phyloP scores from a whole-genome alignment of 2,797 vertebrate species.

The Odontamblyopus lacepedii region DNA sequence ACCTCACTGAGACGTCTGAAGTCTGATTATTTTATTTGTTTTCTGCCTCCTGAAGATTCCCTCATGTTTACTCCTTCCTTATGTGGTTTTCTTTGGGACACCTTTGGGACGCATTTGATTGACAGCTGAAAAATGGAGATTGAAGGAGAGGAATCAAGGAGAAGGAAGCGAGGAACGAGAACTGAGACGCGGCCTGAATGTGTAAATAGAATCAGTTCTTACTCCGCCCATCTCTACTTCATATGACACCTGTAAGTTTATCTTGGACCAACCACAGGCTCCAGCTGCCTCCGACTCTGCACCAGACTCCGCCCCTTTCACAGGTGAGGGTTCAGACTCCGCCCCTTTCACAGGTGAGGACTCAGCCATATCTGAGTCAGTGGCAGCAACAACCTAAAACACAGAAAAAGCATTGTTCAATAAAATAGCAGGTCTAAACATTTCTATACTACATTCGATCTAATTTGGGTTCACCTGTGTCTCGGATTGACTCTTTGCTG shows the following conservation, averaged over 20 bases:
- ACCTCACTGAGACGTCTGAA: too few species aligned
- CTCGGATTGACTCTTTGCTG: constrained; percentile 40
- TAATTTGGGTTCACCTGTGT: neutral
- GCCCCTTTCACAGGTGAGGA: neutral
- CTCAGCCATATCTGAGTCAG: constrained; percentile 25
- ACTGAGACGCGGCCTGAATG: neutral
- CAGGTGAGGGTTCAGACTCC: neutral
- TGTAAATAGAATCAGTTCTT: constrained; percentile 8
- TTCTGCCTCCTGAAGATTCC: too few species aligned
- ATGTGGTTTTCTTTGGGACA: too few species aligned
- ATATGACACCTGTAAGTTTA: constrained; percentile 58
- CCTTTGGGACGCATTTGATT: too few species aligned
- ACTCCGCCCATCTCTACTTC: constrained; percentile 55
- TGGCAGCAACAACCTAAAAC: neutral
- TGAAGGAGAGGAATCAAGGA: too few species aligned
- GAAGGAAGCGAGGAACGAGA: too few species aligned
- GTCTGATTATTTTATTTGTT: too few species aligned
- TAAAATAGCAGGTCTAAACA: neutral
- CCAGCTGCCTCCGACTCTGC: constrained; percentile 48
- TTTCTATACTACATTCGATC: neutral
- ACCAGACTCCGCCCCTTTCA: neutral
- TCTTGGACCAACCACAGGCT: constrained; percentile 69
- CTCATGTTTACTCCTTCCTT: too few species aligned
- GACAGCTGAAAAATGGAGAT: too few species aligned
- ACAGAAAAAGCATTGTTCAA: neutral